Base-by-base conservation (phyloP, 2,888 invertebrate genomes). In the Lycaena phlaeas region DNA sequence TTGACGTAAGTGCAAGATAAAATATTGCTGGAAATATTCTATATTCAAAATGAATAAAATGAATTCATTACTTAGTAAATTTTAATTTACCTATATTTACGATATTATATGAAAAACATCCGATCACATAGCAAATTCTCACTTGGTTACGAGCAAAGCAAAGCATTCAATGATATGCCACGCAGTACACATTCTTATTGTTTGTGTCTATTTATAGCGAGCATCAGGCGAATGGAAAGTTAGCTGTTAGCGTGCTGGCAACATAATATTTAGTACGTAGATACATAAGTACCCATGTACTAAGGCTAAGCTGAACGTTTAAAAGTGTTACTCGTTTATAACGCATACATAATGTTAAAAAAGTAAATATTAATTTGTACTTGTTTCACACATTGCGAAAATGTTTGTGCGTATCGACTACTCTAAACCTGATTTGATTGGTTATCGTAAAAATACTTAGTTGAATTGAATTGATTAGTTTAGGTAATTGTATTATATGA, bases 211-310 rank as follows among this genome's bases (percentile, higher is more conserved):
- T 77, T 75, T 78, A 70, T 74, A 77, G 73, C 68, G 64, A 66
- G 61, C 64, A 64, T 62, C 63, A 65, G 59, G 62, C 71, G 67
- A 78, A 71, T 78, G 76, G 77, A 79, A 79, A 78, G 78, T 74
- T 68, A 71, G 67, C 70, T 78, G 78, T 74, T 68, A 71, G 67
- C 70, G 68, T 67, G 66, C 67, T 73, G 71, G 74, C 71, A 74
- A 71, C 64, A 59, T 47, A 48, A 52, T 66, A 62, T 61, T 57
- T 57, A 61, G 50, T 51, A 52, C 52, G 49, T 54, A 52, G 44
- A 49, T 54, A 44, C 25, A 49, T 49, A 49, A 42, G 47, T 46
- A 38, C 45, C 39, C 41, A 42, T 49, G 44, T 52, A 15, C 31
- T 42, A 30, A 27, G 44, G 18, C 27, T 36, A 37, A 22, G 28